Percentiles rank a stretch among this genome's conserved stretches.
phyloP scores from a whole-genome alignment of 2,113 vertebrate genomes.

The Microcebus tavaratra region DNA sequence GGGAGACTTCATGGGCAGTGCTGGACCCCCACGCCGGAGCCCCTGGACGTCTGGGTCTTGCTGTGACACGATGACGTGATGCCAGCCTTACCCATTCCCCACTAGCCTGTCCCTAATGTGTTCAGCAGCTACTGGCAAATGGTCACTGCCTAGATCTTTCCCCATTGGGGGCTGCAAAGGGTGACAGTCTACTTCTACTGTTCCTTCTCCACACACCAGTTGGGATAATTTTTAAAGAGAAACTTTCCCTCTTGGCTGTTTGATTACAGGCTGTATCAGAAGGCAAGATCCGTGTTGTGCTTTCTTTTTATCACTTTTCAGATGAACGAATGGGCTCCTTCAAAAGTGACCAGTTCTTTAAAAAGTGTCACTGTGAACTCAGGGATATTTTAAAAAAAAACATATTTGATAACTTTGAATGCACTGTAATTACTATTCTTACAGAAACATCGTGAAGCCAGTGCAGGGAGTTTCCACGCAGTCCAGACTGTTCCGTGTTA shows the following conservation, averaged over 20 bases:
- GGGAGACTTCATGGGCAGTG: background rate
- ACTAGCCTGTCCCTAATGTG: rapidly evolving
- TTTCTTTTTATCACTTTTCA: background rate
- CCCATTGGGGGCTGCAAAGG: background rate
- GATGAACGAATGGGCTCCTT: background rate
- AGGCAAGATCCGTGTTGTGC: background rate
- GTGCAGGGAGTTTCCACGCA: background rate
- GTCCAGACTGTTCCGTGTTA: background rate
- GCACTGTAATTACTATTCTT: background rate
- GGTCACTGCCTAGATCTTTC: background rate
- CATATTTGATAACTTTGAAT: background rate
- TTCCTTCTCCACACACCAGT: background rate
- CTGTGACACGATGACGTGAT: background rate
- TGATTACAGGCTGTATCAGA: too few species aligned
- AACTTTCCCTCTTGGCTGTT: background rate
- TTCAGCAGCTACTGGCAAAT: background rate
- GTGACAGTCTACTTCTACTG: background rate
- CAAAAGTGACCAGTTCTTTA: background rate
- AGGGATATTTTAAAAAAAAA: background rate
- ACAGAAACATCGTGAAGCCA: background rate
- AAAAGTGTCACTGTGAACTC: background rate
- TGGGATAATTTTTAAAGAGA: background rate
- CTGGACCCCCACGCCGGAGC: rapidly evolving
- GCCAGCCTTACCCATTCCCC: rapidly evolving
- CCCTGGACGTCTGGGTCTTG: too few species aligned